Base-by-base conservation (phyloP, 2,113 vertebrate species). In the Ammodytes dubius region DNA sequence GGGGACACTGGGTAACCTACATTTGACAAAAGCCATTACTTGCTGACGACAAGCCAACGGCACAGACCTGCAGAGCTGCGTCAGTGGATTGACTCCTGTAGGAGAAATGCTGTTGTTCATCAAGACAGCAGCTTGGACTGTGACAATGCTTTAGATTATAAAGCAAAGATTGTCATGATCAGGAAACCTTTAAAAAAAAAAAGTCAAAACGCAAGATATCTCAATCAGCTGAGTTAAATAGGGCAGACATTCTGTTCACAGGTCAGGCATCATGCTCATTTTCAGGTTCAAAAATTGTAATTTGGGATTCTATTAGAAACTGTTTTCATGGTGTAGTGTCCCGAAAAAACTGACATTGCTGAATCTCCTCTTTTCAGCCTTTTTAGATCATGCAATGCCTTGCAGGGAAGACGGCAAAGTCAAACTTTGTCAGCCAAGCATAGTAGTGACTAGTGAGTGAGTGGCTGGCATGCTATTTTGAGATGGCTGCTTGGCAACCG, bases 401-500 rank as follows among this genome's bases (percentile, higher is more conserved):
- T 4, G 6, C 45, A 85, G 46, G 63, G 14, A 63, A 47, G 2
- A 74, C 70, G 53, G 40, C 74, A 79, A 89, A 88, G 79, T 81
- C 63, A 73, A 91, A 90, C 77, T 84, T 89, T 80, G 83, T 84
- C 87, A 80, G 74, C 8, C 9, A 1, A 63, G 64, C 74, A 15
- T 50, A 72, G 35, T 8, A 79, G 70, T 70, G 40, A 84, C 68
- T 53, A 77, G 81, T 70, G 7, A 79, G 70, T 70, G 40, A 84
- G 69, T 53, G 78, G 81, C 69, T 77, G 74, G 40, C 43, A 50
- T 58, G 77, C 77, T 90, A 88, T 93, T 94, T 91, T 53, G 67
- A 92, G 84, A 56, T 2, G 15, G 90, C 40, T 84, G 81, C 92
- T 82, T 78, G 66, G 93, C 89, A 92, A 95, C 93, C 43, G 3